Percentiles rank a stretch among this genome's conserved stretches.
phyloP scores from a whole-genome alignment of 2,797 vertebrate species.

The Vespertilio murinus region DNA sequence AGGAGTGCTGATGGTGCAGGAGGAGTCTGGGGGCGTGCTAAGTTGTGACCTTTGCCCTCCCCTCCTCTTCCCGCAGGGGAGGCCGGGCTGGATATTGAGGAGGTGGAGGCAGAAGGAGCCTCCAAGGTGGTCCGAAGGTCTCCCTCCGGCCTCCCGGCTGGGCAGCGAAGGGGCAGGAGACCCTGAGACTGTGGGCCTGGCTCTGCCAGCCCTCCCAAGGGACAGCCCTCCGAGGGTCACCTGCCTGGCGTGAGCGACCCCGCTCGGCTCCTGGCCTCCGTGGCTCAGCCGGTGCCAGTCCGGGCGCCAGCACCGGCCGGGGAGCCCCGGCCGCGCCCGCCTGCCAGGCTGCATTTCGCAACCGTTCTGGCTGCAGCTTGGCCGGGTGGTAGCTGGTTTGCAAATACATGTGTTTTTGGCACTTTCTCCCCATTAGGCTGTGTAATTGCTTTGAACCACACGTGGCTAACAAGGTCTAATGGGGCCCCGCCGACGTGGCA shows the following conservation, averaged over 20 bases:
- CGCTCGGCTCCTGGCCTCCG: neutral
- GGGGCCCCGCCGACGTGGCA: neutral
- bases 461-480: fast-evolving
- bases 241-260: neutral
- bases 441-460: neutral
- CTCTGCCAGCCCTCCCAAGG: neutral
- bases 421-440: neutral
- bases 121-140: neutral
- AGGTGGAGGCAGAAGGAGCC: neutral
- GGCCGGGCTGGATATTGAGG: neutral
- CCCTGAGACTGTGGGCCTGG: neutral
- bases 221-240: neutral
- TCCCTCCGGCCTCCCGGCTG: neutral
- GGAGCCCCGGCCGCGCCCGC: neutral
- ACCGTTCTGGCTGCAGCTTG: neutral
- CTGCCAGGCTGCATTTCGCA: neutral
- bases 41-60: neutral
- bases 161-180: neutral
- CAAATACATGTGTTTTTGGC: slow-evolving; percentile 39
- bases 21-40: neutral
- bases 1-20: neutral
- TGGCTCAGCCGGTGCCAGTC: neutral
- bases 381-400: neutral
- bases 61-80: neutral
- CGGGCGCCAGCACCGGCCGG: neutral